These are phyloP conservation scores for Oegoconia quadripuncta DNA, from an alignment of 2,888 invertebrate species.

Conservation along the genomic window DNA sequence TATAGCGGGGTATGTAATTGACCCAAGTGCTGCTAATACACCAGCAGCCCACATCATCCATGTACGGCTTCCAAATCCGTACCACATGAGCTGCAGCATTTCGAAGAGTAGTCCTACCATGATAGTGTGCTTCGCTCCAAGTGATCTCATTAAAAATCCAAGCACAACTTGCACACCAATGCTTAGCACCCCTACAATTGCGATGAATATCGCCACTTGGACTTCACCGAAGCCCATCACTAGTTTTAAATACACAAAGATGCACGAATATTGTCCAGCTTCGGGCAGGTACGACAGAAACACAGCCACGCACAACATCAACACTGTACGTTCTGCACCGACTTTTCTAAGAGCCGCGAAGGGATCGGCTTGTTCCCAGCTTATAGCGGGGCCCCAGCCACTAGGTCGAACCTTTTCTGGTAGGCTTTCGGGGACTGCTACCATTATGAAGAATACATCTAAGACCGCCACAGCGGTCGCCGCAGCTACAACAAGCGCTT, in stretches of 20 bases:
- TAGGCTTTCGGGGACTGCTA: constrained; percentile 98
- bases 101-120: constrained; percentile 98
- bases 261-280: constrained; percentile 99
- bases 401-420: constrained; percentile 92
- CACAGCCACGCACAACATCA: constrained; percentile 98
- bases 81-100: constrained; percentile 98
- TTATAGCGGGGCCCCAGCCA: constrained; percentile 92
- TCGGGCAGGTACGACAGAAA: constrained; percentile 99
- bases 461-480: constrained; percentile 97
- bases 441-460: constrained; percentile 98
- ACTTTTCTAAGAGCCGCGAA: constrained; percentile 95
- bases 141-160: constrained; percentile 88
- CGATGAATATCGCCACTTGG: constrained; percentile 98
- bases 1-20: constrained; percentile 99
- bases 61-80: constrained; percentile 96
- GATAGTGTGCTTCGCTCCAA: constrained; percentile 98
- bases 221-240: constrained; percentile 97
- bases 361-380: constrained; percentile 99
- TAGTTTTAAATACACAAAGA: constrained; percentile 98
- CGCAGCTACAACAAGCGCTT: constrained; percentile 93
- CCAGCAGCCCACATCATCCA: constrained; percentile 99
- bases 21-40: constrained; percentile 95
- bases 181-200: constrained; percentile 96
- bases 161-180: constrained; percentile 96
- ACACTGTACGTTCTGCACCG: constrained; percentile 95